phyloP scores from a whole-genome alignment of 2,888 invertebrate genomes.

The Carpatolechia fugitivella region DNA sequence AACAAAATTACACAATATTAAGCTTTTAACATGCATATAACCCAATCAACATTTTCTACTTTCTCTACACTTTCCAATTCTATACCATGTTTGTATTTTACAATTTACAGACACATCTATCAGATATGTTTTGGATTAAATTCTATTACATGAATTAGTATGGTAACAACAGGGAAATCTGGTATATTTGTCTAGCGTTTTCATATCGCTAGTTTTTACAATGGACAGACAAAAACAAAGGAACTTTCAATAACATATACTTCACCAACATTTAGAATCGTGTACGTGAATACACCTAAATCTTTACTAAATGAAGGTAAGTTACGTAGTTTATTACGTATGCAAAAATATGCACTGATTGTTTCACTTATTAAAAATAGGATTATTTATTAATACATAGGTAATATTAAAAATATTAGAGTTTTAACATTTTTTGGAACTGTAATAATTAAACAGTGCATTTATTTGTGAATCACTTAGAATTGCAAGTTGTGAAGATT shows the following conservation, averaged over 20 bases:
- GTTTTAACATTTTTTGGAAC: not conserved
- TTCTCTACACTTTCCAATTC: not conserved
- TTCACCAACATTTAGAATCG: constrained; percentile 9
- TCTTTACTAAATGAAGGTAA: not conserved
- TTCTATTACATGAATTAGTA: not conserved
- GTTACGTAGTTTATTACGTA: not conserved
- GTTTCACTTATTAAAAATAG: constrained; percentile 5
- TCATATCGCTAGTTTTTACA: constrained; percentile 5
- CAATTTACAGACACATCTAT: not conserved
- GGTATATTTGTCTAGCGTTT: not conserved
- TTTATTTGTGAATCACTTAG: not conserved
- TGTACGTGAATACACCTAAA: not conserved
- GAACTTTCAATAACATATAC: constrained; percentile 20
- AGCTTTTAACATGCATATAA: not conserved
- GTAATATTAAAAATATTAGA: constrained; percentile 9
- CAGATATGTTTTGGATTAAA: not conserved
- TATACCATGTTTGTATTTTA: too few species aligned
- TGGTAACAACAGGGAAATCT: not conserved
- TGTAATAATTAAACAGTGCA: not conserved
- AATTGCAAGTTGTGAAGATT: not conserved
- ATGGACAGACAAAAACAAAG: constrained; percentile 23
- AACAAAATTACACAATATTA: not conserved
- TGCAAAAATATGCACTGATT: constrained; percentile 5
- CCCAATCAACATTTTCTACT: not conserved
- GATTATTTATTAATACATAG: constrained; percentile 3